A percentile compares a stretch with the other conserved stretches of the same genome.
These are phyloP conservation scores for Rhinichthys osculus DNA, from an alignment of 2,797 vertebrate species.

Conservation along the genomic window DNA sequence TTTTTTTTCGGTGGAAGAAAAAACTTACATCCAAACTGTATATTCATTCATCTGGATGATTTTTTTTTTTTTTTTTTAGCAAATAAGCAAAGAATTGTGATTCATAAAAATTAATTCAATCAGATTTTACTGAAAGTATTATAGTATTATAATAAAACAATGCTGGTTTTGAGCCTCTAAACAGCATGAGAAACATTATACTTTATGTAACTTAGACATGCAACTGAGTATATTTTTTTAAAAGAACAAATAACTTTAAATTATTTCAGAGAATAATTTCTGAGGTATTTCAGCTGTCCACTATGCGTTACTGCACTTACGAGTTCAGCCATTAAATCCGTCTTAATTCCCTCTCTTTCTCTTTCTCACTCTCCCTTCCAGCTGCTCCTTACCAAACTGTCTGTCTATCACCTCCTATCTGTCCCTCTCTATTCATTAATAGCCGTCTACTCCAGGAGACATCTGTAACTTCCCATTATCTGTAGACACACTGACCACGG, in stretches of 20 bases:
- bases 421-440: conserved; percentile 27
- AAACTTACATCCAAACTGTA: background rate
- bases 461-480: conserved; percentile 11
- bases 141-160: background rate
- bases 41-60: background rate
- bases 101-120: background rate
- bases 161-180: background rate
- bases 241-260: conserved; percentile 17
- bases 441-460: background rate
- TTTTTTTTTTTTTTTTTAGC: background rate
- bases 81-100: background rate
- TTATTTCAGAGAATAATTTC: background rate
- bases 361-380: conserved; percentile 9
- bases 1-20: too few species aligned
- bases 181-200: background rate
- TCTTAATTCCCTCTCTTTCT: background rate
- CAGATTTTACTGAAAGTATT: background rate
- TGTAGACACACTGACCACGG: conserved; percentile 7
- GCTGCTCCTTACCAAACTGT: conserved; percentile 12
- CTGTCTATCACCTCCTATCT: conserved; percentile 35
- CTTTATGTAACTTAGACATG: background rate
- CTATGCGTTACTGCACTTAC: background rate
- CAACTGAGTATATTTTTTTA: background rate
- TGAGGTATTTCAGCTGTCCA: conserved; percentile 25
- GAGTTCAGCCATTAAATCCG: conserved; percentile 15